phyloP scores from a whole-genome alignment of 2,797 vertebrate genomes.

The Coregonus suidteri region DNA sequence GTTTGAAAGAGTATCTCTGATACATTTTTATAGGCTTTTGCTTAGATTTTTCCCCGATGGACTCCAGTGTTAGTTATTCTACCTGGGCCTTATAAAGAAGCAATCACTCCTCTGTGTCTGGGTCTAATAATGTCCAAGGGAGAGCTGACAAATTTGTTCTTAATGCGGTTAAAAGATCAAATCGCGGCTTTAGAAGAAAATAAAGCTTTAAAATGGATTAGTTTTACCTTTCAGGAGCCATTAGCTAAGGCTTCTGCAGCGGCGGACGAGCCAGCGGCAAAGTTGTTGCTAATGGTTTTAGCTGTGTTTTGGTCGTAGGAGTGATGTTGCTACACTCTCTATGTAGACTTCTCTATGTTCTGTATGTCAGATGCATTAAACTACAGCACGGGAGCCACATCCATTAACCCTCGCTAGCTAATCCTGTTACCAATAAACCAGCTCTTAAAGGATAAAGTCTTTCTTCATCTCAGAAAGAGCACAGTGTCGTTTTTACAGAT shows the following conservation, averaged over 20 bases:
- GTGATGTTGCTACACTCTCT: constrained; percentile 22
- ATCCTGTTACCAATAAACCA: constrained; percentile 54
- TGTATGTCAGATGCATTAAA: constrained; percentile 26
- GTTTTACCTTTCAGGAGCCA: neutral
- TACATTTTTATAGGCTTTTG: constrained; percentile 56
- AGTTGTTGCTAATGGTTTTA: constrained; percentile 15
- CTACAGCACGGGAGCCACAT: constrained; percentile 32
- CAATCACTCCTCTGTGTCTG: constrained; percentile 18
- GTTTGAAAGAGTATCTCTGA: constrained; percentile 54
- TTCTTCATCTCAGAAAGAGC: neutral
- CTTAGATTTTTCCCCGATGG: constrained; percentile 41
- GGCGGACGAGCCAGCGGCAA: neutral
- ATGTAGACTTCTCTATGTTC: neutral
- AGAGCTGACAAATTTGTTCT: constrained; percentile 20
- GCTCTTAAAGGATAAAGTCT: constrained; percentile 42
- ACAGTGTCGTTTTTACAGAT: neutral
- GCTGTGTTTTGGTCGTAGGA: constrained; percentile 23
- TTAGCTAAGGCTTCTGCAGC: too few relatives aligned
- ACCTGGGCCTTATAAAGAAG: constrained; percentile 11
- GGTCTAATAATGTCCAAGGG: constrained; percentile 5
- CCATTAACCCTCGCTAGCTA: constrained; percentile 46
- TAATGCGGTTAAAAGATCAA: constrained; percentile 28
- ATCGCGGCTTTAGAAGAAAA: constrained; percentile 20
- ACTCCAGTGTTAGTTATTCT: constrained; percentile 22
- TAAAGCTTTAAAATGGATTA: constrained; percentile 24